Conservation (phyloP, 35 echinoderm and acorn worm genomes). For the Heliocidaris tuberculata region DNA sequence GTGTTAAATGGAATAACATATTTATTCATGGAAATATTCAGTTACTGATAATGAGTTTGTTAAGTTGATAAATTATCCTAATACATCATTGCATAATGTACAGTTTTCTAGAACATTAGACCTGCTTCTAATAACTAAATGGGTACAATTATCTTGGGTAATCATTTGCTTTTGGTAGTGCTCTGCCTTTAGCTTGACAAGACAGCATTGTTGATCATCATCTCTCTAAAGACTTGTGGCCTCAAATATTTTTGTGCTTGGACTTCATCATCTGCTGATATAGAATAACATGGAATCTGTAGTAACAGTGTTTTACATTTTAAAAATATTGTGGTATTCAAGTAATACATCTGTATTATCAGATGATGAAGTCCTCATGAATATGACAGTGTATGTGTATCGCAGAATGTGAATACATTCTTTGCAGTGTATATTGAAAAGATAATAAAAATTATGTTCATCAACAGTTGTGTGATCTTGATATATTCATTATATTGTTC, state of each 20-base stretch:
- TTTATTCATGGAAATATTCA: no score
- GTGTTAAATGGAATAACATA: no score
- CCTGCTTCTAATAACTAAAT: no score
- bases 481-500: not conserved
- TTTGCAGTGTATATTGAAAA: slow-evolving; percentile 2
- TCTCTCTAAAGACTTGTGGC: not conserved
- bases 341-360: not conserved
- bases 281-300: not conserved
- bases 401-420: not conserved
- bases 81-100: no score
- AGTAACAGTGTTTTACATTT: not conserved
- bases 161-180: not conserved
- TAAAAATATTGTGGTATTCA: no score
- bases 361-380: not conserved
- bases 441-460: not conserved
- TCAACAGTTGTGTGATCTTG: not conserved
- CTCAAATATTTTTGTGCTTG: not conserved
- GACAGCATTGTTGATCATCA: not conserved
- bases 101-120: no score
- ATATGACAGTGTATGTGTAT: not conserved
- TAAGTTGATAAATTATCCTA: no score
- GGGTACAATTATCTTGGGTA: not conserved
- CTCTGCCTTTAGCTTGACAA: not conserved
- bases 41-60: no score
- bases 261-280: not conserved